Conservation (phyloP, 1,140 invertebrate genomes). For the Pristionchus pacificus region DNA sequence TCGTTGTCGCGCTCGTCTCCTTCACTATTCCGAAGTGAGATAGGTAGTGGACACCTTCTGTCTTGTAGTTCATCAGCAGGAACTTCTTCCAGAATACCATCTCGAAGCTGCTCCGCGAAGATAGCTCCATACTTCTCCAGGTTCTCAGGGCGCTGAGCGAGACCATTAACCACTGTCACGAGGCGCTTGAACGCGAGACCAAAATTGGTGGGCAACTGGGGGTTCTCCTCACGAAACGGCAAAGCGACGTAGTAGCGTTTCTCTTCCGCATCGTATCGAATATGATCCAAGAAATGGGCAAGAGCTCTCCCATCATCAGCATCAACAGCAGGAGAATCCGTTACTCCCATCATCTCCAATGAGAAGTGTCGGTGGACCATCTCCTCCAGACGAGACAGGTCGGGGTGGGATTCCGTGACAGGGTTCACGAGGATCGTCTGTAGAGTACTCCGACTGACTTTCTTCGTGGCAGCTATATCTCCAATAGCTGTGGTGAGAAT, state of each 20-base stretch:
- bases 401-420: background rate
- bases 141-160: background rate
- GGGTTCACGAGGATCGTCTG: background rate
- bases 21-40: background rate
- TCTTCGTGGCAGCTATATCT: background rate
- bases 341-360: background rate
- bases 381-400: background rate
- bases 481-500: background rate
- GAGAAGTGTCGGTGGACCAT: background rate
- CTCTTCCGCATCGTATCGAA: background rate
- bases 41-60: background rate
- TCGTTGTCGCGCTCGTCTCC: constrained; percentile 39
- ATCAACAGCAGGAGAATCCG: background rate
- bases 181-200: background rate
- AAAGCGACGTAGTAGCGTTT: background rate
- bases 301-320: background rate
- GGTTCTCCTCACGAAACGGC: background rate
- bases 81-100: background rate
- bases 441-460: background rate
- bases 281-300: background rate
- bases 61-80: background rate
- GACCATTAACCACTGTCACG: background rate
- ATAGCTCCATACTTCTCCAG: background rate
- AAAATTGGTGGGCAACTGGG: background rate
- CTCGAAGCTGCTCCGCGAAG: background rate